These are phyloP conservation scores for Drymonia ruficornis DNA, from an alignment of 2,888 invertebrate species.

Conservation along the genomic window DNA sequence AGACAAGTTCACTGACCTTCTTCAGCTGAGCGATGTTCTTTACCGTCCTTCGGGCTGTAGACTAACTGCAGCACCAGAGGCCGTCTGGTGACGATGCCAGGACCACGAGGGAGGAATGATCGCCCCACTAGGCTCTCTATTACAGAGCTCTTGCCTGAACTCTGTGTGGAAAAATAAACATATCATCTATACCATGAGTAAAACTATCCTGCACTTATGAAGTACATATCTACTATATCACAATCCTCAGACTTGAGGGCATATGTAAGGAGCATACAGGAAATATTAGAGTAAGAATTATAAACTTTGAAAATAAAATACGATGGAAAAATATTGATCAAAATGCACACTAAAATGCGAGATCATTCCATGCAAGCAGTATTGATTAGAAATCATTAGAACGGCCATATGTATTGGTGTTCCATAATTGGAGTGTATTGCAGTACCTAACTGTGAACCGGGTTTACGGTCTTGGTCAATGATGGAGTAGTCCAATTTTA, in stretches of 20 bases:
- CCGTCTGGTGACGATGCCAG: slow-evolving; percentile 98
- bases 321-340: neutral
- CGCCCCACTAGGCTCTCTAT: slow-evolving; percentile 98
- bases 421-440: slow-evolving; percentile 3
- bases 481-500: slow-evolving; percentile 58
- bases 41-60: slow-evolving; percentile 95
- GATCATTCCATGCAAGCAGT: neutral
- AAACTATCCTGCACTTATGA: too few relatives aligned
- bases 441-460: slow-evolving; percentile 16
- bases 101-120: slow-evolving; percentile 98
- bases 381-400: neutral
- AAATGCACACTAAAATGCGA: neutral
- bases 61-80: slow-evolving; percentile 97
- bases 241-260: too few relatives aligned
- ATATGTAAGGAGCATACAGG: too few relatives aligned
- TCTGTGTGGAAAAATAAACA: slow-evolving; percentile 83
- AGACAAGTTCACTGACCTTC: slow-evolving; percentile 86
- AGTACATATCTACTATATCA: too few relatives aligned
- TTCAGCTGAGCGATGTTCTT: slow-evolving; percentile 93
- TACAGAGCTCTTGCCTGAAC: slow-evolving; percentile 99
- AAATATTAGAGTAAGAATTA: too few relatives aligned
- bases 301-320: too few relatives aligned
- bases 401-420: neutral
- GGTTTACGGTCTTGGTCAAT: slow-evolving; percentile 56
- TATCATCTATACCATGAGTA: neutral